A percentile compares a stretch with the other conserved stretches of the same genome.
These are phyloP conservation scores for Cyclura pinguis DNA, from an alignment of 2,797 vertebrate genomes.

Conservation along the genomic window DNA sequence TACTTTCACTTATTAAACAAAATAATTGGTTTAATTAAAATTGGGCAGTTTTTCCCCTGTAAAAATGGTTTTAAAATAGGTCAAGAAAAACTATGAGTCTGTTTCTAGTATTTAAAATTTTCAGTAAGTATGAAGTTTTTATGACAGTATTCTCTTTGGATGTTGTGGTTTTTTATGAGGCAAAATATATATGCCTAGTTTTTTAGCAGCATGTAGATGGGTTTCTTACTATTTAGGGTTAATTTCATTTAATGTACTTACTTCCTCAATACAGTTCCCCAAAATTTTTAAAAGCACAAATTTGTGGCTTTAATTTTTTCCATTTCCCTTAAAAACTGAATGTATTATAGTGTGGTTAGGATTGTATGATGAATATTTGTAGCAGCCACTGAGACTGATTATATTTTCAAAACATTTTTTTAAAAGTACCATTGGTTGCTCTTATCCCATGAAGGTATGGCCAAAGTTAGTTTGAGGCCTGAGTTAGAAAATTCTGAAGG, in stretches of 20 bases:
- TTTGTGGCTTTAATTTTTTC: slow-evolving; percentile 16
- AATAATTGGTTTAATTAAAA: neutral
- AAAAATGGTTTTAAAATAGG: slow-evolving; percentile 18
- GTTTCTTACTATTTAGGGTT: slow-evolving; percentile 23
- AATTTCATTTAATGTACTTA: slow-evolving; percentile 35
- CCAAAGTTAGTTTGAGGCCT: neutral
- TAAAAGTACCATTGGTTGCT: neutral
- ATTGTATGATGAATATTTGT: neutral
- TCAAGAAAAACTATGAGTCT: neutral
- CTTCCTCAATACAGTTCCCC: slow-evolving; percentile 36
- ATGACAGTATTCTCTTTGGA: neutral
- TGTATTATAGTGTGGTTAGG: neutral
- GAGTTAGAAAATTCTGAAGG: neutral
- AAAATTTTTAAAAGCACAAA: neutral
- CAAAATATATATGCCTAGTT: slow-evolving; percentile 16
- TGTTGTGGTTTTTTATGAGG: slow-evolving; percentile 10
- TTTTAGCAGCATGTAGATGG: slow-evolving; percentile 34
- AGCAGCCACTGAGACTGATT: neutral
- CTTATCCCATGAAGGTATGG: neutral
- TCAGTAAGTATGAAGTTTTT: neutral
- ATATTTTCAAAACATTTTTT: neutral
- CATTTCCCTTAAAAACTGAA: neutral
- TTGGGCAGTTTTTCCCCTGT: neutral
- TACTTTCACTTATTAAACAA: no score
- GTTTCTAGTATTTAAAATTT: neutral